Base-by-base conservation (phyloP, 1,140 invertebrate species). In the Myzus persicae region DNA sequence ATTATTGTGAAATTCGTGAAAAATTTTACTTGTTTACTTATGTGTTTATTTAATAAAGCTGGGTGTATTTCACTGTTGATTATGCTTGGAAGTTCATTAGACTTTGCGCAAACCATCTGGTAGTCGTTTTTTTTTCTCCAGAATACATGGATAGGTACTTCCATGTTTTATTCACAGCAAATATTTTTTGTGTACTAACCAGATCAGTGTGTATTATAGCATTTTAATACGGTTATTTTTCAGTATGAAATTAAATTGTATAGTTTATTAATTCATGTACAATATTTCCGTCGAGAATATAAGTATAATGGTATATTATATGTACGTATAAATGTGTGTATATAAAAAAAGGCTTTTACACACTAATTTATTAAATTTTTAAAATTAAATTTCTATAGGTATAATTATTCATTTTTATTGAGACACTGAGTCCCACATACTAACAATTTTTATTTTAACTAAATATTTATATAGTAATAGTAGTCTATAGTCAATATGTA, bases 1-100 rank as follows among this genome's bases (percentile, higher is more conserved):
- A 87, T 87, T 44, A 46, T 87, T 44, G 40, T 6, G 42, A 31
- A 44, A 87, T 87, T 87, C 42, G 84, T 87, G 40, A 87, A 44
- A 44, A 87, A 31, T 87, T 5, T 42, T 87, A 42, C 31, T 87
- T 44, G 84, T 87, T 87, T 87, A 44, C 84, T 87, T 87, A 44
- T 44, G 42, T 31, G 9, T 42, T 87, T 42, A 31, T 31, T 87
- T 14, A 46, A 87, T 46, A 87, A 44, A 26, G 24, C 84, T 46
- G 84, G 14, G 40, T 44, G 31, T 31, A 87, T 87, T 87, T 85
- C 14, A 46, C 42, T 44, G 84, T 44, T 87, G 40, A 87, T 44
- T 87, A 44, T 87, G 84, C 84, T 87, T n/a, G 84, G 42, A 44
- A 44, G 84, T 87, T 87, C 40, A 44, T 44, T 87, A 87, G 42